Evolutionary conservation across 2,888 invertebrate species (phyloP), one percentile per base, ranked within the genome.

Genomic region (Horisme vitalbata): DNA sequence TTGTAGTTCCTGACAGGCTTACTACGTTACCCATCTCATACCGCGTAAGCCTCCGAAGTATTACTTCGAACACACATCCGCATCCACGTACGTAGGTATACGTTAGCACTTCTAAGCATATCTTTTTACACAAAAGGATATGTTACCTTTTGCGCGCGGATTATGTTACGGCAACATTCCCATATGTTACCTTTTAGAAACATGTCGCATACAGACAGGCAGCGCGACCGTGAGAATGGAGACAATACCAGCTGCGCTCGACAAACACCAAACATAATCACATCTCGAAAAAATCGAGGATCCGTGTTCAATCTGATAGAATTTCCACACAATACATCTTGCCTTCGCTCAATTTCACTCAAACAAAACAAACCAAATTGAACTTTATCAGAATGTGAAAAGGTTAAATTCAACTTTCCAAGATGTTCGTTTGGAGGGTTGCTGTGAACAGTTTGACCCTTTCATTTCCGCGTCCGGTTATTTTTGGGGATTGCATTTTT

Each of bases 401-500:
- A 6, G 15, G 26, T 45, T 14, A 13, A 38, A 21, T 11, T 41
- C 20, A 5, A 3, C 5, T 34, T 28, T 0, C 2, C 8, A 8
- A n/a, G 13, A 2, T 27, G 13, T 36, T 37, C 55, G 48, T 50
- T 44, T 26, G 52, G 55, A 61, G 64, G 47, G 63, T 59, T 53
- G 52, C 51, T 47, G 50, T 63, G 61, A 68, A 69, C 67, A 59
- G 57, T 68, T 73, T 68, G 75, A 74, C 78, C 78, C 80, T 71
- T 73, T 69, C 67, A 68, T 65, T 70, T 68, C 66, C 72, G 65
- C 45, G 63, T 55, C 55, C 55, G 56, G 63, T 68, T 64, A 69
- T 67, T 73, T 63, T 55, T 55, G 56, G 59, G 66, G 68, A 61
- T 66, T 61, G 63, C 64, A 61, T 66, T 63, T 64, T 67, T 55